Conservation (phyloP, 2,113 vertebrate species). For the Oryzias curvinotus region DNA sequence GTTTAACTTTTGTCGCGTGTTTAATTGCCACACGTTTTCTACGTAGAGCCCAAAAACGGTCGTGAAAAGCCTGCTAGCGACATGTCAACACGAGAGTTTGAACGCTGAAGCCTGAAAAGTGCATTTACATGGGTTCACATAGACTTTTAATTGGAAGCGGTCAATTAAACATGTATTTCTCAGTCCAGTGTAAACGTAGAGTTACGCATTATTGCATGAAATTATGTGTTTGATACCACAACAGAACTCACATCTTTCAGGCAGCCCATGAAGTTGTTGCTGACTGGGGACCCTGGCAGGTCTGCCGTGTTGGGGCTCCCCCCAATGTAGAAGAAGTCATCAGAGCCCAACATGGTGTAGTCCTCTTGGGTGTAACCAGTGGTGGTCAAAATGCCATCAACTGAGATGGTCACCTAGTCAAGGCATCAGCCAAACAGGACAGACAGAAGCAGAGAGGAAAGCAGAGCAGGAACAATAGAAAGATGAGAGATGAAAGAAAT, state of each 20-base stretch:
- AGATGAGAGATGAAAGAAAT: conserved; percentile 59
- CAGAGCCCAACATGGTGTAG: conserved; percentile 93
- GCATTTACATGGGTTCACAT: too few relatives aligned
- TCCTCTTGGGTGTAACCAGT: conserved; percentile 89
- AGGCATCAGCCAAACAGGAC: conserved; percentile 50
- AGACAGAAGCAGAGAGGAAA: conserved; percentile 16
- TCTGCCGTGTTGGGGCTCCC: conserved; percentile 93
- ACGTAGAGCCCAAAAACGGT: too few relatives aligned
- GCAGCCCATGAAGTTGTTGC: conserved; percentile 98
- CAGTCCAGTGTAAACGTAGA: too few relatives aligned
- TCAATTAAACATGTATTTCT: too few relatives aligned
- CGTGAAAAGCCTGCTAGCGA: too few relatives aligned
- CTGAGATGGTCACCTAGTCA: conserved; percentile 87
- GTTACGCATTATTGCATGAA: too few relatives aligned
- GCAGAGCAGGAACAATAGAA: conserved; percentile 36
- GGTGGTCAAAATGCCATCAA: conserved; percentile 93
- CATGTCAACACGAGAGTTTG: too few relatives aligned
- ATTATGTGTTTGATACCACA: too few relatives aligned
- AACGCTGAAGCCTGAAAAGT: too few relatives aligned
- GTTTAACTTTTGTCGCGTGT: too few relatives aligned
- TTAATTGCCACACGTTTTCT: too few relatives aligned
- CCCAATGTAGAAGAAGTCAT: conserved; percentile 95
- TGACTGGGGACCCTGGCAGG: conserved; percentile 91
- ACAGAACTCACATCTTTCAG: conserved; percentile 88
- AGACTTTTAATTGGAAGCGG: too few relatives aligned